Base-by-base conservation (phyloP, 2,797 vertebrate genomes). In the Pteronotus mesoamericanus region DNA sequence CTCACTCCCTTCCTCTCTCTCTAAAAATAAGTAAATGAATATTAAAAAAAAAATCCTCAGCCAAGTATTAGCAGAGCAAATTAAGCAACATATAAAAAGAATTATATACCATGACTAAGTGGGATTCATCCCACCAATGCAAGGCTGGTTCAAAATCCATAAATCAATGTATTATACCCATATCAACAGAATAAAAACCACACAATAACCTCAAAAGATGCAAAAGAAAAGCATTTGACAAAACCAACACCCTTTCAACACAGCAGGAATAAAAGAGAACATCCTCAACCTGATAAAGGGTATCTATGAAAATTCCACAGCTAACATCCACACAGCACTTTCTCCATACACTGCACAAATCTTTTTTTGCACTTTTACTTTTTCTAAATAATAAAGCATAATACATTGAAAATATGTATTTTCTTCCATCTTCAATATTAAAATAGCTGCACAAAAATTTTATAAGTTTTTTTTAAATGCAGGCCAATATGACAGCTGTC, bases 1-100 rank as follows among this genome's bases (percentile, higher is more conserved):
- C n/a, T n/a, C n/a, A n/a, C n/a, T n/a, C n/a, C n/a, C n/a, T n/a
- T n/a, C n/a, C n/a, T n/a, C n/a, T n/a, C n/a, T n/a, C n/a, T n/a
- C n/a, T n/a, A n/a, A n/a, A n/a, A n/a, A n/a, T n/a, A n/a, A n/a
- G n/a, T n/a, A n/a, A n/a, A n/a, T n/a, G n/a, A n/a, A n/a, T n/a
- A n/a, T n/a, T n/a, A n/a, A n/a, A n/a, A n/a, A n/a, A 72, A 78
- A 92, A 89, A 53, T 89, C 9, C 61, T 80, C 75, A 91, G 82
- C 32, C 84, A 86, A 80, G 37, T 12, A 68, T 44, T 32, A 51
- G 53, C 53, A 94, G 71, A 79, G 37, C 14, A 21, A 79, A 91
- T 55, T 91, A 61, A 86, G 44, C 37, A 86, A 91, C 55, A 66
- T 42, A 66, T 19, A 61, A 34, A 86, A 86, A 64, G 14, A 32